A percentile compares a stretch with the other conserved stretches of the same genome.
phyloP scores from a whole-genome alignment of 1,140 invertebrate genomes.

The Asbolus verrucosus region DNA sequence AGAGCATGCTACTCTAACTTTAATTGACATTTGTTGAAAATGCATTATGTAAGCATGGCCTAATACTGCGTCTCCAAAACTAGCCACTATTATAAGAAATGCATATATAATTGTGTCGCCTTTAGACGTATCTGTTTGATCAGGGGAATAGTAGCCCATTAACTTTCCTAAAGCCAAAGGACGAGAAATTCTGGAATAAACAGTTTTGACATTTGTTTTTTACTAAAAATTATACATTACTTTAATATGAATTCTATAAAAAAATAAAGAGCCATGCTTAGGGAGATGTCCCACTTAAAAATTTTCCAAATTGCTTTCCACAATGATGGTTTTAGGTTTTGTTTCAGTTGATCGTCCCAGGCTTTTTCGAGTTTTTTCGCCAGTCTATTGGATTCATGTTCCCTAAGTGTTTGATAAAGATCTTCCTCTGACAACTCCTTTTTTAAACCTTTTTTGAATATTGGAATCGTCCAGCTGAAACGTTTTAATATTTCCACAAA shows the following conservation, averaged over 20 bases:
- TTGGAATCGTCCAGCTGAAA: conserved; percentile 62
- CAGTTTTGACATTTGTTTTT: conserved; percentile 7
- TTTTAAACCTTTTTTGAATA: conserved; percentile 30
- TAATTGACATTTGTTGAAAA: conserved; percentile 82
- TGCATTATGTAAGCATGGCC: conserved; percentile 85
- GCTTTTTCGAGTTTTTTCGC: conserved; percentile 68
- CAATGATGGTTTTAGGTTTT: conserved; percentile 49
- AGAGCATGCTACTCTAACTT: conserved; percentile 82
- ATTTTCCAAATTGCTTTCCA: conserved; percentile 64
- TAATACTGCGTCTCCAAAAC: conserved; percentile 76
- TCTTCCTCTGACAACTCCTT: conserved; percentile 41
- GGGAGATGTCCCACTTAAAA: conserved; percentile 63
- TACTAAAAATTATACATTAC: conserved; percentile 57
- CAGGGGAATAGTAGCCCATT: conserved; percentile 61
- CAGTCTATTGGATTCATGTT: conserved; percentile 54
- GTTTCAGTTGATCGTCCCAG: neutral
- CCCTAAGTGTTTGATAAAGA: conserved; percentile 10
- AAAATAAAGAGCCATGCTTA: conserved; percentile 67
- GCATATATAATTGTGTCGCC: conserved; percentile 75
- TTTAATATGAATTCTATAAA: conserved; percentile 69
- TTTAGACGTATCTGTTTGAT: conserved; percentile 47
- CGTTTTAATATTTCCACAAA: no score
- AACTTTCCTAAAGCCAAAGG: conserved; percentile 47
- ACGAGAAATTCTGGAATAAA: conserved; percentile 45
- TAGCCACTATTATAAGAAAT: conserved; percentile 74